Percentiles rank a stretch among this genome's conserved stretches.
These are phyloP conservation scores for Mormyrops boulengeri DNA, from an alignment of 2,797 vertebrate species.

Conservation along the genomic window DNA sequence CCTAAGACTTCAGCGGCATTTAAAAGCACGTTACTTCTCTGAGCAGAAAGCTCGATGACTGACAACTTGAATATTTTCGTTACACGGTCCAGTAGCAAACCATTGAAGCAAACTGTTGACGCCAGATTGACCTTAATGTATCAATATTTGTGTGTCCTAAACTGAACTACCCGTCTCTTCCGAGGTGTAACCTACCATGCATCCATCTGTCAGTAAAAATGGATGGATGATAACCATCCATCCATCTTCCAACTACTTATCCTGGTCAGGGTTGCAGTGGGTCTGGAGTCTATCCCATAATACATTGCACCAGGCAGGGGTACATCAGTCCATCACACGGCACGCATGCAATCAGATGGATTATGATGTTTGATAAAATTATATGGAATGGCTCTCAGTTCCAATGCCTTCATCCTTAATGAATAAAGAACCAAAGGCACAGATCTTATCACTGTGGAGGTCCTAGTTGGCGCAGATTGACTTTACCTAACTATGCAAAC, in stretches of 20 bases:
- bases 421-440: background rate
- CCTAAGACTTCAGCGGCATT: background rate
- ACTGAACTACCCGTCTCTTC: background rate
- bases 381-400: background rate
- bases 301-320: background rate
- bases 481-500: background rate
- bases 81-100: background rate
- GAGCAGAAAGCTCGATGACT: background rate
- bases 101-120: background rate
- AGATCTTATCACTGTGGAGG: background rate
- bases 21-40: background rate
- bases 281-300: background rate
- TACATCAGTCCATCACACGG: background rate
- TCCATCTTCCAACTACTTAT: slow-evolving; percentile 2
- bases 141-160: background rate
- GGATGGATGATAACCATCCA: background rate
- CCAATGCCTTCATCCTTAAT: background rate
- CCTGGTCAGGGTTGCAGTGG: background rate
- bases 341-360: background rate
- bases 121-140: slow-evolving; percentile 1
- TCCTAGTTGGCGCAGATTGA: background rate
- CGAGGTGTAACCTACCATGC: background rate
- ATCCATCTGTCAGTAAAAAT: background rate
- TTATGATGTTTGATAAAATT: background rate
- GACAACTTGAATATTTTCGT: background rate